Conservation (phyloP, 2,888 invertebrate genomes). For the Dermolepida albohirtum region DNA sequence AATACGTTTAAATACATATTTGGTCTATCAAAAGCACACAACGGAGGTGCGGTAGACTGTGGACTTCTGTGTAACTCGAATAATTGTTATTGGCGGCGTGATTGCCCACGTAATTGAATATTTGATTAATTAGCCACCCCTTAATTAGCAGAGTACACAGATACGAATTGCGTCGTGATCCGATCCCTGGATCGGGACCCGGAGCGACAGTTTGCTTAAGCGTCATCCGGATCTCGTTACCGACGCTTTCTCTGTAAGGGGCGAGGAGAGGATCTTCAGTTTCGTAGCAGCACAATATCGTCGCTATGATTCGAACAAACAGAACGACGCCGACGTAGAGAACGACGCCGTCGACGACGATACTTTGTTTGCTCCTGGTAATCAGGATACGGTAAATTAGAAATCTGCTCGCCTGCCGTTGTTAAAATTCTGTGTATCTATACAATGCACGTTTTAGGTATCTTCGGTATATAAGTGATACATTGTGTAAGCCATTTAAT, state of each 20-base stretch:
- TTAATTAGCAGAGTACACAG: slow-evolving; percentile 43
- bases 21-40: background rate
- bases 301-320: slow-evolving; percentile 4
- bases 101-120: slow-evolving; percentile 42
- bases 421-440: too few species aligned
- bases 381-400: slow-evolving; percentile 20
- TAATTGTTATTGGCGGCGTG: slow-evolving; percentile 29
- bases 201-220: slow-evolving; percentile 24
- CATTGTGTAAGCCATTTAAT: too few species aligned
- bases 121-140: slow-evolving; percentile 43
- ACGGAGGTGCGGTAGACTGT: background rate
- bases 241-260: background rate
- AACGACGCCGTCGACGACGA: slow-evolving; percentile 4
- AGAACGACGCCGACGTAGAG: slow-evolving; percentile 4
- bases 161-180: background rate
- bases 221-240: slow-evolving; percentile 38
- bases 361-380: slow-evolving; percentile 27
- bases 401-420: slow-evolving; percentile 10
- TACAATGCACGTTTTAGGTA: too few species aligned
- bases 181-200: slow-evolving; percentile 4
- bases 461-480: too few species aligned
- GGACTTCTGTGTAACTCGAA: background rate
- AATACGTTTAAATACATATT: too few species aligned
- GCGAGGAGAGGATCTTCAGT: background rate
- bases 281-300: background rate